phyloP scores from a whole-genome alignment of 2,888 invertebrate genomes.

The Himalopsyche japonica region DNA sequence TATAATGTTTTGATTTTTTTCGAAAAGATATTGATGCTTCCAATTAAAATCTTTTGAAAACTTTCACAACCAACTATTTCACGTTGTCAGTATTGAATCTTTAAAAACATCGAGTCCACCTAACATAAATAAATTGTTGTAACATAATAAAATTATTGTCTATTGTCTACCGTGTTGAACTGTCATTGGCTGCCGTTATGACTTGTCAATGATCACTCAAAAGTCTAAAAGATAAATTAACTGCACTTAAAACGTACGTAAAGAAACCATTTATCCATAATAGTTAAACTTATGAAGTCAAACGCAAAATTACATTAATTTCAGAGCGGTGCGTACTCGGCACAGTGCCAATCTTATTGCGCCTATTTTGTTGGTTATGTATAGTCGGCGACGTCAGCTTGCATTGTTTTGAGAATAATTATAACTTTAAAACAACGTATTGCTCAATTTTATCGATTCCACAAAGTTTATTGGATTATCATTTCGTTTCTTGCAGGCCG shows the following conservation, averaged over 20 bases:
- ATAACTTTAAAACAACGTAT: neutral
- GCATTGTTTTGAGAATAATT: neutral
- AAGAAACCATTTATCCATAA: neutral
- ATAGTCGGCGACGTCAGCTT: constrained; percentile 16
- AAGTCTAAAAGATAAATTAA: constrained; percentile 26
- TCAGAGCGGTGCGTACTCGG: constrained; percentile 35
- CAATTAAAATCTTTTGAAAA: neutral
- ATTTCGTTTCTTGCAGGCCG: neutral
- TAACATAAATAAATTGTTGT: neutral
- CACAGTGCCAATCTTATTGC: neutral
- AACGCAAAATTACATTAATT: constrained; percentile 22
- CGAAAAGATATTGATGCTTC: too few relatives aligned
- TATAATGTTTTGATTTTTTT: too few relatives aligned
- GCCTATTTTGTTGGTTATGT: constrained; percentile 23
- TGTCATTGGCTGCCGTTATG: constrained; percentile 51
- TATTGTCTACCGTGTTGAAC: constrained; percentile 48
- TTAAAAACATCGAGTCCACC: neutral
- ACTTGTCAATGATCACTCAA: constrained; percentile 16
- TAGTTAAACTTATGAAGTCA: neutral
- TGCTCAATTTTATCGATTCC: neutral
- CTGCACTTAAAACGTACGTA: neutral
- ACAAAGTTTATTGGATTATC: neutral
- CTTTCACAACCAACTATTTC: neutral
- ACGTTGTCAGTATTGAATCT: neutral
- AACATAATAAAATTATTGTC: neutral